These are phyloP conservation scores for Sus scrofa DNA, from an alignment of 2,113 vertebrate species.

Conservation along the genomic window T2T-Sscrofa CM000824.6:215559001-215559500, in stretches of 20 bases:
- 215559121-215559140: conserved; percentile 63
- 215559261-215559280: conserved; percentile 99
- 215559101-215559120: conserved; percentile 56
- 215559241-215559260: conserved; percentile 94
- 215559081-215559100: conserved; percentile 73
- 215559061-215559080: conserved; percentile 77
- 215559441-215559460: conserved; percentile 96
- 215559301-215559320: conserved; percentile 95
- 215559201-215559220: conserved; percentile 92
- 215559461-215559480: conserved; percentile 93
- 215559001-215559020: conserved; percentile 63
- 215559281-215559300: conserved; percentile 97
- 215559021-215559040: conserved; percentile 89
- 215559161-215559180: conserved; percentile 94
- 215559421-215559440: conserved; percentile 95
- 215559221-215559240: conserved; percentile 95
- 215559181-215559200: conserved; percentile 96
- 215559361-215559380: conserved; percentile 77
- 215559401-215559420: conserved; percentile 96
- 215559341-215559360: conserved; percentile 79
- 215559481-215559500: conserved; percentile 95
- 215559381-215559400: conserved; percentile 83
- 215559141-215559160: conserved; percentile 66
- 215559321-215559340: conserved; percentile 92
- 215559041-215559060: conserved; percentile 77